Conservation (phyloP, 2,113 vertebrate genomes). For the Jacana jacana region DNA sequence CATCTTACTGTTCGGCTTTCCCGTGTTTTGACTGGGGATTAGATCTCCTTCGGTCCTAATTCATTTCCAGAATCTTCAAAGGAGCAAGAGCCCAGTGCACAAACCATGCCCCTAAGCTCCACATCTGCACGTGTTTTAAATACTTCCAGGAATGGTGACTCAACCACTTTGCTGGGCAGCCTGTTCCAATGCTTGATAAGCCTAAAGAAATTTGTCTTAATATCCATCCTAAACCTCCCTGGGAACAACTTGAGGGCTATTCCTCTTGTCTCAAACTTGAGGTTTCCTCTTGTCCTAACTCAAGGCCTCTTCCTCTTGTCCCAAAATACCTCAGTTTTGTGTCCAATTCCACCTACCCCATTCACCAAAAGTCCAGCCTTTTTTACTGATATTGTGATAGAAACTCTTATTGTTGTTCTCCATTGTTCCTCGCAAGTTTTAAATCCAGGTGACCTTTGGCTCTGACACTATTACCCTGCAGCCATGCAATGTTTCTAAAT, state of each 20-base stretch:
- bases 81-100: neutral
- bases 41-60: neutral
- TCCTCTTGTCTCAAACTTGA: too few relatives aligned
- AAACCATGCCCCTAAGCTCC: neutral
- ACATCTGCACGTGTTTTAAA: neutral
- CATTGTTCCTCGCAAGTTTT: neutral
- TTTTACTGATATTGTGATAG: neutral
- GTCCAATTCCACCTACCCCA: neutral
- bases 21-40: neutral
- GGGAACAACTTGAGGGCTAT: neutral
- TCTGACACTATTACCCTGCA: neutral
- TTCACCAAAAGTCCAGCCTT: neutral
- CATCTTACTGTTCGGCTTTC: neutral
- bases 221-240: neutral
- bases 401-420: neutral
- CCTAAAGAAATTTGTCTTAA: neutral
- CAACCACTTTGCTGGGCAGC: neutral
- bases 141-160: neutral
- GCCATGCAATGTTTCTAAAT: neutral
- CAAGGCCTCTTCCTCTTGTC: rapidly evolving
- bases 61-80: neutral
- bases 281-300: neutral
- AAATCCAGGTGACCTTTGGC: neutral
- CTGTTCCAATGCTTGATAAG: neutral
- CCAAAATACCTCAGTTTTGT: neutral